Evolutionary conservation across 2,113 vertebrate species (phyloP).

Genomic region (Oryzias curvinotus): DNA sequence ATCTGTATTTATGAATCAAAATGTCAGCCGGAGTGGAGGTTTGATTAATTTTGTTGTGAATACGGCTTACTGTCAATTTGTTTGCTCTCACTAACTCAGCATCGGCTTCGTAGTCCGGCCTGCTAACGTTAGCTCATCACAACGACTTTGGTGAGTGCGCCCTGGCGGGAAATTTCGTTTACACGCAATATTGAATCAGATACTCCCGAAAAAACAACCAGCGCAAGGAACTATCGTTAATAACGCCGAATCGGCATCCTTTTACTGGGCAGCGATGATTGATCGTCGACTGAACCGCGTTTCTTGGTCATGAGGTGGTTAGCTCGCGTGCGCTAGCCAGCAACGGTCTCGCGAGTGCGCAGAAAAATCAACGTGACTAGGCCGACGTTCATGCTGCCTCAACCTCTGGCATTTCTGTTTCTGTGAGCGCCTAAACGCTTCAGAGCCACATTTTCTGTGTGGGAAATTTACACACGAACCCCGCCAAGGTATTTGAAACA

Average conservation of each 20-base stretch:
- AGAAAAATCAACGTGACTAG: conserved; percentile 70
- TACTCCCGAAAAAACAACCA: neutral
- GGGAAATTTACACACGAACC: no score
- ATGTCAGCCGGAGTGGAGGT: neutral
- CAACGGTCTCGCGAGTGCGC: conserved; percentile 59
- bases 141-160: conserved; percentile 58
- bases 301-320: conserved; percentile 32
- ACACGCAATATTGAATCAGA: neutral
- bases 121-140: conserved; percentile 49
- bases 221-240: accelerated
- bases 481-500: no score
- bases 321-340: conserved; percentile 52
- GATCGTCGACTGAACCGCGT: conserved; percentile 63
- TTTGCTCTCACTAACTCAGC: conserved; percentile 19
- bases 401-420: conserved; percentile 42
- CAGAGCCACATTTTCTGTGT: neutral
- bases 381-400: conserved; percentile 55
- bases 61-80: conserved; percentile 15
- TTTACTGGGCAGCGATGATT: neutral
- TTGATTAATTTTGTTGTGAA: neutral
- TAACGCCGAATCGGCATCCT: neutral
- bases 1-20: accelerated
- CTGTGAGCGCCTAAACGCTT: neutral
- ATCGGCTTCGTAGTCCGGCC: conserved; percentile 39
- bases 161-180: conserved; percentile 64